phyloP scores from a whole-genome alignment of 2,113 vertebrate genomes.

The Neolamprologus brichardi region DNA sequence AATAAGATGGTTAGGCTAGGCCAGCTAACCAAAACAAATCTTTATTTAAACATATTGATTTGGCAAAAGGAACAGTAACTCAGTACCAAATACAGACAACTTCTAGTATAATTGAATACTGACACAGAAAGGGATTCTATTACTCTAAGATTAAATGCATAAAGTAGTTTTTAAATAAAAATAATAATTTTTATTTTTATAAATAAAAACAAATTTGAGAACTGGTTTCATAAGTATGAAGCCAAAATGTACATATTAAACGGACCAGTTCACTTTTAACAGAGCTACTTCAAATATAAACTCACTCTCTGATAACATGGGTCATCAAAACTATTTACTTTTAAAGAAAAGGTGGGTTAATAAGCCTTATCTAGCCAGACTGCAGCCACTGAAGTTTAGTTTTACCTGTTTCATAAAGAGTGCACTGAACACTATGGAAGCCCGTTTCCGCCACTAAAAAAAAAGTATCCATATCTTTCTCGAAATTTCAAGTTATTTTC shows the following conservation, averaged over 20 bases:
- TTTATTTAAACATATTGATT: background rate
- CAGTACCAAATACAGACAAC: background rate
- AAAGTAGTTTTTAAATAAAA: background rate
- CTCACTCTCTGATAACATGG: background rate
- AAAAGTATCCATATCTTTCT: background rate
- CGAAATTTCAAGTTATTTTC: background rate
- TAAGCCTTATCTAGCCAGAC: background rate
- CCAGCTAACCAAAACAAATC: background rate
- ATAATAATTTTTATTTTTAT: background rate
- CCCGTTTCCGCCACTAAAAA: fast-evolving
- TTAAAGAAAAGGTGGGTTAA: background rate
- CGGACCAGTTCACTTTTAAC: background rate
- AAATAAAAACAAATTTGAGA: background rate
- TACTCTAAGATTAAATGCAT: background rate
- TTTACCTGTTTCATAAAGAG: background rate
- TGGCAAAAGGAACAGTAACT: background rate
- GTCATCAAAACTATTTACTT: background rate
- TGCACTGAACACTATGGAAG: background rate
- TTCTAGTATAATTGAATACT: background rate
- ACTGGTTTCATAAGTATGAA: background rate
- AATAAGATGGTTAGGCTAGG: background rate
- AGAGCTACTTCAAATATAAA: background rate
- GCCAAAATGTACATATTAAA: background rate
- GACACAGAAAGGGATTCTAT: background rate
- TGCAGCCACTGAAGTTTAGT: background rate